These are phyloP conservation scores for Pseudomyrmex flavicornis DNA, from an alignment of 1,140 invertebrate genomes.

Conservation along the genomic window DNA sequence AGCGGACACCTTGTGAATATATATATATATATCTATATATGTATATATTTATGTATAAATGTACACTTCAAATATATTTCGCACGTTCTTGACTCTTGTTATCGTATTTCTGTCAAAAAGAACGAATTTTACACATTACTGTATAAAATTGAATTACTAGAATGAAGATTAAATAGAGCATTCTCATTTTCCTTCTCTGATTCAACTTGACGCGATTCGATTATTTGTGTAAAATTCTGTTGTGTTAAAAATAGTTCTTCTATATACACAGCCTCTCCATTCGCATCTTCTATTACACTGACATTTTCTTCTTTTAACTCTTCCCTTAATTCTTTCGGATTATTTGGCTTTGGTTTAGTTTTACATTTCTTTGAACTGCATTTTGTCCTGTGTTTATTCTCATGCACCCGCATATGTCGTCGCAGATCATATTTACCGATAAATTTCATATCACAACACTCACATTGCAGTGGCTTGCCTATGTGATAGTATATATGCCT, in stretches of 20 bases:
- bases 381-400: constrained; percentile 68
- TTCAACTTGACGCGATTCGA: constrained; percentile 71
- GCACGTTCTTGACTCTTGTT: too few species aligned
- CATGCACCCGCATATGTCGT: constrained; percentile 82
- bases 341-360: constrained; percentile 50
- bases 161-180: constrained; percentile 69
- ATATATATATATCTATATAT: too few species aligned
- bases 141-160: too few species aligned
- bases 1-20: too few species aligned
- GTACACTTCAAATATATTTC: too few species aligned
- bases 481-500: constrained; percentile 83
- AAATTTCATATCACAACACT: constrained; percentile 81
- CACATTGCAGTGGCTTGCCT: constrained; percentile 84
- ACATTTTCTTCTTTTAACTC: neutral
- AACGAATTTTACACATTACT: too few species aligned
- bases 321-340: constrained; percentile 33
- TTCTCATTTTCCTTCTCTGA: constrained; percentile 83
- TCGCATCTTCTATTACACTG: constrained; percentile 54
- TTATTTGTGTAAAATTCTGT: constrained; percentile 76
- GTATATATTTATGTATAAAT: too few species aligned
- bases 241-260: constrained; percentile 79
- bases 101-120: too few species aligned
- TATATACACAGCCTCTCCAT: constrained; percentile 75
- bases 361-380: constrained; percentile 49
- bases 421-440: constrained; percentile 82